phyloP scores from a whole-genome alignment of 2,113 vertebrate genomes.

The Eubucco bourcierii region DNA sequence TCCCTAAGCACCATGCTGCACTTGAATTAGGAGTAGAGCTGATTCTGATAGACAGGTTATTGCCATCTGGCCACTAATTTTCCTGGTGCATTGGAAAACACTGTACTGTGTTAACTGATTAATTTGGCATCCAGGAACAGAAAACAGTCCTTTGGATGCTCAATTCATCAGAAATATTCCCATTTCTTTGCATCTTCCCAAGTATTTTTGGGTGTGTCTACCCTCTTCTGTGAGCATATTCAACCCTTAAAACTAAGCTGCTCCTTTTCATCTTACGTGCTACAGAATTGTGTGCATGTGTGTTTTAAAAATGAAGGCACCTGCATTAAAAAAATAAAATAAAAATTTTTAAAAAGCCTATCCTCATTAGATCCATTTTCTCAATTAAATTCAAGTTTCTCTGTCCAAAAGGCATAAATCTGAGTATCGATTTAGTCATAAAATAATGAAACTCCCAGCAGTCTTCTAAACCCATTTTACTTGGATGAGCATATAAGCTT shows the following conservation, averaged over 20 bases:
- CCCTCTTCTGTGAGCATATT: constrained; percentile 48
- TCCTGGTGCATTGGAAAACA: constrained; percentile 51
- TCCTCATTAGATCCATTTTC: constrained; percentile 82
- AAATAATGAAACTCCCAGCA: constrained; percentile 80
- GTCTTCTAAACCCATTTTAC: constrained; percentile 81
- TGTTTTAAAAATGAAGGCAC: constrained; percentile 62
- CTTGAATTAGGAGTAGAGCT: constrained; percentile 7
- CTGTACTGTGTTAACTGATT: constrained; percentile 44
- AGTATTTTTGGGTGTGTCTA: constrained; percentile 14
- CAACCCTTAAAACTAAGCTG: constrained; percentile 47
- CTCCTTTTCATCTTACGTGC: background rate
- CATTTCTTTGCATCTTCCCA: background rate
- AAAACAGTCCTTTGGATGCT: constrained; percentile 14
- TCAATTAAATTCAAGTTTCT: constrained; percentile 82
- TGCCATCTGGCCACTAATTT: constrained; percentile 53
- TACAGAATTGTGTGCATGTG: constrained; percentile 2
- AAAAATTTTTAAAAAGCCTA: constrained; percentile 75
- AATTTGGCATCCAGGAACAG: constrained; percentile 43
- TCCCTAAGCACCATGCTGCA: background rate
- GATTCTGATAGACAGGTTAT: constrained; percentile 55
- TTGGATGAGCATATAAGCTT: constrained; percentile 80
- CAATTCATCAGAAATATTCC: background rate
- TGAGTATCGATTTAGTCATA: constrained; percentile 79
- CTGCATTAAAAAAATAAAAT: constrained; percentile 80
- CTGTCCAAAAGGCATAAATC: constrained; percentile 80